A percentile compares a stretch with the other conserved stretches of the same genome.
phyloP scores from a whole-genome alignment of 2,797 vertebrate species.

The Chaetodon trifasciatus region DNA sequence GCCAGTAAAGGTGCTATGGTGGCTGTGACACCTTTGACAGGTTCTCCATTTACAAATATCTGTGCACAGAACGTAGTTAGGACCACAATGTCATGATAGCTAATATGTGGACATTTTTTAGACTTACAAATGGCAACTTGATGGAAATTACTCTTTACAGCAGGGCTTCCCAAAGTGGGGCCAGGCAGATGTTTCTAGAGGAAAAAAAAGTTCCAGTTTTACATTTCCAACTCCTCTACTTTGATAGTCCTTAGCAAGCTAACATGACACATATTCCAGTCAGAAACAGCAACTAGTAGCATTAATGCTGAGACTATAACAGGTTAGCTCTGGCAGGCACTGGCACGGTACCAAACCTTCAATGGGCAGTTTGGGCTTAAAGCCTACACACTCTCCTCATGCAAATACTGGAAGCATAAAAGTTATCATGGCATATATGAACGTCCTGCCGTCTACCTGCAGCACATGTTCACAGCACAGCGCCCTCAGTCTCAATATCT shows the following conservation, averaged over 20 bases:
- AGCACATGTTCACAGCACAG: neutral
- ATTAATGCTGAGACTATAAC: neutral
- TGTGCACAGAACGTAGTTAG: neutral
- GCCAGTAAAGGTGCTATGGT: conserved; percentile 9
- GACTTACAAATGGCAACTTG: conserved; percentile 3
- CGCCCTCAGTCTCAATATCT: neutral
- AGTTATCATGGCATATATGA: neutral
- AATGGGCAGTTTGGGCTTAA: neutral
- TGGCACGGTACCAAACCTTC: neutral
- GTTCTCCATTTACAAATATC: neutral
- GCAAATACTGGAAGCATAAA: neutral
- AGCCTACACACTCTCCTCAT: neutral
- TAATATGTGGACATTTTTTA: neutral
- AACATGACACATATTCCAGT: neutral
- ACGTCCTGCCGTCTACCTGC: neutral
- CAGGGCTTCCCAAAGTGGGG: no score
- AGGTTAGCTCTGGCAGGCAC: neutral
- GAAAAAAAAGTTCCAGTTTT: neutral
- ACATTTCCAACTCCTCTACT: neutral
- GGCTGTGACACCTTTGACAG: neutral
- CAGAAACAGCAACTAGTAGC: neutral
- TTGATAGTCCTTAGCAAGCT: neutral
- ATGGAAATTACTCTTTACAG: neutral
- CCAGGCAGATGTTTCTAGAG: no score
- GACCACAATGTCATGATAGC: neutral